Conservation (phyloP, 2,888 invertebrate species). For the Drosophila testacea region DNA sequence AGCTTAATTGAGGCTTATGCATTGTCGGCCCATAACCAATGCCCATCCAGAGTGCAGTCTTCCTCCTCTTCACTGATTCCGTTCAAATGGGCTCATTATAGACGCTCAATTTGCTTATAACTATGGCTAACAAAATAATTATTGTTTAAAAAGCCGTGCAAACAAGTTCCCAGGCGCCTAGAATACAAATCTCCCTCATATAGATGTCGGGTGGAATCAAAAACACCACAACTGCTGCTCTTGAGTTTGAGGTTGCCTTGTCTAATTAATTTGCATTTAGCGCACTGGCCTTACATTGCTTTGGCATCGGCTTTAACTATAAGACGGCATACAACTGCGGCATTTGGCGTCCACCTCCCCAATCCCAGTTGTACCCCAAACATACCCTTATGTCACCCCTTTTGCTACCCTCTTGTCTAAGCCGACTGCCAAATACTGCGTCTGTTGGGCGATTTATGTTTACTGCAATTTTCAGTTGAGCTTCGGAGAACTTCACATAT, state of each 20-base stretch:
- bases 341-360: conserved; percentile 37
- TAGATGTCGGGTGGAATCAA: conserved; percentile 13
- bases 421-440: conserved; percentile 31
- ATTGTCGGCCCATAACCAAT: conserved; percentile 30
- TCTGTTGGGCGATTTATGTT: conserved; percentile 58
- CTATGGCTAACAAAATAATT: conserved; percentile 55
- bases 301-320: conserved; percentile 38
- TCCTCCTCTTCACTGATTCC: not conserved
- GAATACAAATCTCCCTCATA: conserved; percentile 27
- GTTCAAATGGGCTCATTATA: conserved; percentile 28
- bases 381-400: not conserved
- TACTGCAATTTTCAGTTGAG: conserved; percentile 64
- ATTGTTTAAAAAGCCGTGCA: conserved; percentile 59
- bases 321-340: conserved; percentile 53
- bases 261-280: conserved; percentile 72
- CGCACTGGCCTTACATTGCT: conserved; percentile 41
- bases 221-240: conserved; percentile 11
- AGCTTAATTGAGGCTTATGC: conserved; percentile 66
- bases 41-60: conserved; percentile 8
- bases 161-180: conserved; percentile 37
- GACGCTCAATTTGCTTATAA: conserved; percentile 61
- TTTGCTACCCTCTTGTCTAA: conserved; percentile 12
- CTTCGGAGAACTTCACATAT: conserved; percentile 13
- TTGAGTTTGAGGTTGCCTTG: conserved; percentile 41
- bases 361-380: conserved; percentile 1